Evolutionary conservation across 2,888 invertebrate species (phyloP).

Genomic region (Metacarcinus magister): DNA sequence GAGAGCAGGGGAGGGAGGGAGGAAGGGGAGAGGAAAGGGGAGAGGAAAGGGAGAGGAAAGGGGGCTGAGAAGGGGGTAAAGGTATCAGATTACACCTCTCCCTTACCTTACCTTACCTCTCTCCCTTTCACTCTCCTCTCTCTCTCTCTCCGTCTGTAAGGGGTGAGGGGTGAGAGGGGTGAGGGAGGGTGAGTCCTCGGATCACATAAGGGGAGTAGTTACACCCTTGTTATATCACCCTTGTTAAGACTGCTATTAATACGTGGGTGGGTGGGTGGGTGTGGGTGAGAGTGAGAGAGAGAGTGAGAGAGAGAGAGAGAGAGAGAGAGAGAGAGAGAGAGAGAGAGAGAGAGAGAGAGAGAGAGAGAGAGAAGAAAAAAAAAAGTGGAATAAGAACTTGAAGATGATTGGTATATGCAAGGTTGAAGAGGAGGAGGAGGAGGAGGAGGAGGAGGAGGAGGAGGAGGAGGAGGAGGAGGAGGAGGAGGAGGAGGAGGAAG

Average conservation of each 20-base stretch:
- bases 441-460: slow-evolving; percentile 15
- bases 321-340: no score
- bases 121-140: no score
- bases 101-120: neutral
- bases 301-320: no score
- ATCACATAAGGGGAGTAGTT: neutral
- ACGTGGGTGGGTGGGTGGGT: neutral
- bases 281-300: neutral
- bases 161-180: neutral
- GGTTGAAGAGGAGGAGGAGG: slow-evolving; percentile 35
- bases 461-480: neutral
- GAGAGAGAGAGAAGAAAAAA: no score
- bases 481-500: neutral
- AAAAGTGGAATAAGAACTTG: neutral
- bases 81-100: neutral
- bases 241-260: neutral
- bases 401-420: neutral
- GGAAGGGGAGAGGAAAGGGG: neutral
- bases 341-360: no score
- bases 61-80: no score
- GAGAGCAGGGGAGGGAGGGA: neutral
- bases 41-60: no score
- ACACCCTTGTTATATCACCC: slow-evolving; percentile 8
- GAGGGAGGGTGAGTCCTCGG: neutral
- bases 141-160: neutral